Base-by-base conservation (phyloP, 2,888 invertebrate genomes). In the Stomorhina lunata region DNA sequence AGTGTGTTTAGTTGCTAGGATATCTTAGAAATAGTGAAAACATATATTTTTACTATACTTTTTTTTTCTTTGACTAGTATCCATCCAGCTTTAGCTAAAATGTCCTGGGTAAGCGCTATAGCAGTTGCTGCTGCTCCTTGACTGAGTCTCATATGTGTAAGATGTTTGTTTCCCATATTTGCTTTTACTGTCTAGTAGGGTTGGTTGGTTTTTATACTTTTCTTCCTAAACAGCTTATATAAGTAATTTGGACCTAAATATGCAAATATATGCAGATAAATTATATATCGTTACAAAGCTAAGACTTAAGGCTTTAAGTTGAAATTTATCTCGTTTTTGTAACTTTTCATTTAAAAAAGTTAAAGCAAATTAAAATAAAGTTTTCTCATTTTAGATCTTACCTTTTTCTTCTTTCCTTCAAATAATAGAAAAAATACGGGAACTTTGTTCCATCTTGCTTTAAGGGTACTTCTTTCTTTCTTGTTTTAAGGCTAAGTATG, bases 1-100 rank as follows among this genome's bases (percentile, higher is more conserved):
- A 65, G 78, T 65, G 32, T 79, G 61, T 63, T 77, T 76, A 72
- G 72, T 72, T 77, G 81, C 78, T 73, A 59, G 65, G 69, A 65
- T 78, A 12, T 43, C 43, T 40, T 45, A 43, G 65, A 29, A 63
- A 73, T 53, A 53, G 63, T 32, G 25, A 75, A 4, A 25, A 37
- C 7, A 20, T 48, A 5, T 57, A 37, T 57, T 66, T 57, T 27
- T 66, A 48, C 57, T 76, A 55, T 34, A 72, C 37, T 29, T 72
- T 55, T 45, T 75, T 59, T n/a, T n/a, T n/a, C n/a, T n/a, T n/a
- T n/a, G n/a, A n/a, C n/a, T 32, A 29, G 20, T 77, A 69, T 57
- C 69, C 77, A 69, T 57, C 69, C 77, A 63, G 77, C 68, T 59
- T 68, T 37, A 48, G 34, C 15, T 2, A 55, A 43, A 65, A 43